A percentile compares a stretch with the other conserved stretches of the same genome.
Evolutionary conservation across 2,797 vertebrate genomes (phyloP).

Genomic region (Chaenodraco wilsoni): DNA sequence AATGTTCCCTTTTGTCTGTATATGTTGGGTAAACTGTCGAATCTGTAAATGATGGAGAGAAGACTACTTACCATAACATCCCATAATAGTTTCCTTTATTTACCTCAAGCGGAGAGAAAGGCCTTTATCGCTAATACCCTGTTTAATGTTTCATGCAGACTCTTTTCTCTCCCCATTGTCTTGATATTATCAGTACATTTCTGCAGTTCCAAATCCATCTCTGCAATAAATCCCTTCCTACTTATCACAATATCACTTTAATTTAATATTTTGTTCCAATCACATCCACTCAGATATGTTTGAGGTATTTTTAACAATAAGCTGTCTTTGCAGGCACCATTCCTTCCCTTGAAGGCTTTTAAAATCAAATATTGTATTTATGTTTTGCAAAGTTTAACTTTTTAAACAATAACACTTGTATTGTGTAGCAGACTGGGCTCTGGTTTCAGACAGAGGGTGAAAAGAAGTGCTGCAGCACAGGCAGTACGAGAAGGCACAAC

Average conservation of each 20-base stretch:
- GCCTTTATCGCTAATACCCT: background rate
- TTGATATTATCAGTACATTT: background rate
- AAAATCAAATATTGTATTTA: background rate
- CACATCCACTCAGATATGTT: background rate
- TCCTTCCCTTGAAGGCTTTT: background rate
- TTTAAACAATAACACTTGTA: too few relatives aligned
- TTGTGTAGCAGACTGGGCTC: too few relatives aligned
- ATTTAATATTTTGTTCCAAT: background rate
- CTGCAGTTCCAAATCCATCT: background rate
- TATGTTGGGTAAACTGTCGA: constrained; percentile 6
- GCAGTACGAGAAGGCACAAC: too few relatives aligned
- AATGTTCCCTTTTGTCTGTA: background rate
- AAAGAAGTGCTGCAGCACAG: too few relatives aligned
- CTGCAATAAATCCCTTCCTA: background rate
- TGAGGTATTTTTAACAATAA: background rate
- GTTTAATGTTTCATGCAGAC: background rate
- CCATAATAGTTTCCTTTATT: constrained; percentile 7
- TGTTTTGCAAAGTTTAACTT: too few relatives aligned
- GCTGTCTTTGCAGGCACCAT: background rate
- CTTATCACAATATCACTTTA: background rate
- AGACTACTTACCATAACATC: background rate
- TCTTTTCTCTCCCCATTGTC: background rate
- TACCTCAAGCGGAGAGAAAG: background rate
- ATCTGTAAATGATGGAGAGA: background rate
- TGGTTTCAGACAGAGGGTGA: too few relatives aligned